Evolutionary conservation across 1,140 invertebrate species (phyloP), one percentile per base, ranked within the genome.

Genomic region (Lucilia cuprina): DNA sequence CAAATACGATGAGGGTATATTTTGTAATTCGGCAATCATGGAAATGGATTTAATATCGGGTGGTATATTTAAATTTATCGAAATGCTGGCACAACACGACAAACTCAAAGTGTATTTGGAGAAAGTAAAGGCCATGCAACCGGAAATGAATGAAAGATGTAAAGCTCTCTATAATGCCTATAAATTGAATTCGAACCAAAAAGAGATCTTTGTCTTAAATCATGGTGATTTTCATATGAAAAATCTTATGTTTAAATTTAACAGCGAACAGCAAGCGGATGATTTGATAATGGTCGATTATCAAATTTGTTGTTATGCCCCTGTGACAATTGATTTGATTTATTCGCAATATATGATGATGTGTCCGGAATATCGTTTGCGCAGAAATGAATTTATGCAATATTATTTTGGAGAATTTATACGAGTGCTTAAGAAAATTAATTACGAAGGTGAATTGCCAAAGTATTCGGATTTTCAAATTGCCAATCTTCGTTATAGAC

Each of bases 221-320:
- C 83, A 84, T 82, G 83, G 83, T n/a, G 83, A 84, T 49, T 84
- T 84, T 84, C 83, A 84, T 82, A 19, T 47, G n/a, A 84, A 84
- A 21, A 84, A 84, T 47, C 41, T 84, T 0, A 84, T 84, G 83
- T 19, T 84, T 75, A 50, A 84, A 30, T 19, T 12, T 17, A 47
- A 19, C 34, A 17, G 21, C 0, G 14, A 70, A 35, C 60, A 34
- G 13, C 77, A 34, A 19, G 17, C 21, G 25, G 49, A 35, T 4
- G 14, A 50, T 25, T 50, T 82, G 55, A 34, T 19, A 1, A 30
- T 80, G 49, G 34, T 84, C 9, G 83, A 84, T 49, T 84, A 70
- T 84, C 83, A 84, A 21, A 82, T 84, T 9, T 80, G 35, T 21
- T n/a, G 50, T 41, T 80, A 47, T 84, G 83, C 34, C 2, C 70